These are phyloP conservation scores for Tetramorium simillimum DNA, from an alignment of 1,140 invertebrate genomes.

Conservation along the genomic window DNA sequence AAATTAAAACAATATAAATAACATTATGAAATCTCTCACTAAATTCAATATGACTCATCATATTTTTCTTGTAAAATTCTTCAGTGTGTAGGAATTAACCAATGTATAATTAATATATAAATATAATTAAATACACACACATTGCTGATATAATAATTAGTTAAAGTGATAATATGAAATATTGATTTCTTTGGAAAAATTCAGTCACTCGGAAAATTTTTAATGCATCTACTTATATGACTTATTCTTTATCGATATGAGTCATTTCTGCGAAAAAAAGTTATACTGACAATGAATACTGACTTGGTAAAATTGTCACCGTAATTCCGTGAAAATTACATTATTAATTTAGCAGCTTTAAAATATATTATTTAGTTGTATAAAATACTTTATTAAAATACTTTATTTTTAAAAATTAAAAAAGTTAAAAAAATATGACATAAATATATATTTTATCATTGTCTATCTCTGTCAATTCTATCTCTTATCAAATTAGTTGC, in stretches of 20 bases:
- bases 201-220: background rate
- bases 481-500: background rate
- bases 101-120: background rate
- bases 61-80: background rate
- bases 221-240: background rate
- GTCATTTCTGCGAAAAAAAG: background rate
- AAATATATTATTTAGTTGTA: background rate
- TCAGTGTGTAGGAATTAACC: background rate
- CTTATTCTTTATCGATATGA: background rate
- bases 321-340: background rate
- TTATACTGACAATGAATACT: background rate
- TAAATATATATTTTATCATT: background rate
- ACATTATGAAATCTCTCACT: background rate
- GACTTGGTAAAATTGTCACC: background rate
- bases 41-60: background rate
- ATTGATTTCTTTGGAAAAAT: background rate
- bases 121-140: background rate
- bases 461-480: background rate
- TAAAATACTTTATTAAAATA: conserved; percentile 1
- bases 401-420: background rate
- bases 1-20: background rate
- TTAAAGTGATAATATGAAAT: background rate
- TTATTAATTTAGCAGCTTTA: background rate
- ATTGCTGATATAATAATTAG: background rate
- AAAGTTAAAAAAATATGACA: background rate